Base-by-base conservation (phyloP, 2,888 invertebrate species). In the Nysson spinosus region DNA sequence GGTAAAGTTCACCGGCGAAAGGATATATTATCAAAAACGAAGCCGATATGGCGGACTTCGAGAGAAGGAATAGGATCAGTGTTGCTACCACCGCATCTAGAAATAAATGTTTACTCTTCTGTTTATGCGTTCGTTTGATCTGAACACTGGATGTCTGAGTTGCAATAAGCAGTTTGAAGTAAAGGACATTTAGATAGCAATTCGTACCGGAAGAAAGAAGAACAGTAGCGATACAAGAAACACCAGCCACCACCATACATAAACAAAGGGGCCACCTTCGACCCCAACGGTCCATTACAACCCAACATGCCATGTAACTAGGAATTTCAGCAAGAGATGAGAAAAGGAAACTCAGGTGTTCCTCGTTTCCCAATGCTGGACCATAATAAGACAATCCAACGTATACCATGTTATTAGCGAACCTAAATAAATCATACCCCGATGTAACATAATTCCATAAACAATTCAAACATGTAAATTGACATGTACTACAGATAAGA, bases 11-110 rank as follows among this genome's bases (percentile, higher is more conserved):
- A 6, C 95, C 95, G 74, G 96, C 96, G 87, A 96, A 96, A 0
- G 96, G 96, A 87, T 96, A 97, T 78, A 97, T 95, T 67, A 96
- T 95, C 55, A 96, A 89, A 88, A 96, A 97, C 4, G 96, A 95
- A 4, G 96, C 96, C 1, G 96, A 96, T 83, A 96, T 94, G 71
- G 96, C 92, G 70, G 95, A 95, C 88, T 97, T 97, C 9, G 96
- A 94, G 79, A 95, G 89, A 30, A 95, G 88, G 86, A 94, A 96
- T 12, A 96, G 88, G 56, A 93, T 89, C 35, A 96, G 88, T 30
- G 95, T 95, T 81, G 92, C 90, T 56, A 89, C 90, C 52, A 92
- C 91, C 40, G 94, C 94, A 88, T 95, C 95, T 94, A 79, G 9
- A 54, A 61, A 37, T 1, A 34, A 16, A 26, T 5, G 0, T 6